These are phyloP conservation scores for Syrrhaptes paradoxus DNA, from an alignment of 2,113 vertebrate species.

Conservation along the genomic window DNA sequence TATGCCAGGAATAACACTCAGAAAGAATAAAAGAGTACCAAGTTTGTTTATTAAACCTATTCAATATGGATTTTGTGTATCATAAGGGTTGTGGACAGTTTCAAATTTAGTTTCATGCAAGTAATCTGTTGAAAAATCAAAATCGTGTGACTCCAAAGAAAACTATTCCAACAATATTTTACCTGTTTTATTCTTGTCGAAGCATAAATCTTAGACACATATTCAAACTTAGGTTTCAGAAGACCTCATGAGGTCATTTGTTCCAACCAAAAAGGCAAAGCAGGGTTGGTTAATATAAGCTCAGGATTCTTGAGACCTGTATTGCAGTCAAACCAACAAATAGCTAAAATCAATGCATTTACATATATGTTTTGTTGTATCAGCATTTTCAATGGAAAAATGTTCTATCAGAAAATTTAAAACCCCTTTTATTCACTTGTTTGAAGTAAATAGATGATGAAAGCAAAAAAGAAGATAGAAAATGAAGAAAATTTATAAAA, in stretches of 20 bases:
- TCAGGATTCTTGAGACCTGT: not conserved
- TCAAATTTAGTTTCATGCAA: not conserved
- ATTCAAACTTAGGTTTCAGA: not conserved
- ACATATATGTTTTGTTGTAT: not conserved
- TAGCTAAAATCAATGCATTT: not conserved
- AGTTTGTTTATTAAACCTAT: not conserved
- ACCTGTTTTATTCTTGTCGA: not conserved
- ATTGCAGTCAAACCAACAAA: not conserved
- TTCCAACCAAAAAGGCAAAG: not conserved
- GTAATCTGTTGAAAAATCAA: not conserved
- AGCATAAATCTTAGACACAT: not conserved
- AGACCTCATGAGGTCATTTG: not conserved
- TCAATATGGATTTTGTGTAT: not conserved
- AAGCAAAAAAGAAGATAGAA: rapidly evolving
- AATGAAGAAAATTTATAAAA: not conserved
- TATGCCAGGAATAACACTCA: not conserved
- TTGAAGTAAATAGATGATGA: not conserved
- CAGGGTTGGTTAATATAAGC: not conserved
- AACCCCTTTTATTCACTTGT: rapidly evolving
- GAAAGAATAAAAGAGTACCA: not conserved
- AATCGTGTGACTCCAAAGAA: not conserved
- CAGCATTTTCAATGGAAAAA: not conserved
- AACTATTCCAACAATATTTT: not conserved
- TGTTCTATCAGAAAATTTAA: not conserved
- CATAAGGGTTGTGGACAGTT: not conserved